Base-by-base conservation (phyloP, 1,140 invertebrate species). In the Coelopa frigida region DNA sequence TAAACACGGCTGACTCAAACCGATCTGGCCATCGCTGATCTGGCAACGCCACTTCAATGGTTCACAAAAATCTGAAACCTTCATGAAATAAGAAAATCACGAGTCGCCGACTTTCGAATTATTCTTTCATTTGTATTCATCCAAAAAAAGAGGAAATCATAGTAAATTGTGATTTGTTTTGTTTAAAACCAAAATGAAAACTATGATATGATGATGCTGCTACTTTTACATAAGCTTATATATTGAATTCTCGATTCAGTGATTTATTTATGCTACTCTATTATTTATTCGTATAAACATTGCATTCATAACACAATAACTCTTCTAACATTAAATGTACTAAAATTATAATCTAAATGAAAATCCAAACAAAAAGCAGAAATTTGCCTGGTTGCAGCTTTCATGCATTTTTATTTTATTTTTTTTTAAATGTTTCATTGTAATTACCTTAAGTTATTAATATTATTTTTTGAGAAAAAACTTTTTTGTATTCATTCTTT, bases 401-500 rank as follows among this genome's bases (percentile, higher is more conserved):
- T 10, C 14, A 29, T 29, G 14, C 27, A 29, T 29, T 10, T 14
- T 10, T 29, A 29, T 29, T 29, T 29, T 29, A 29, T 29, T 29
- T 29, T 29, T 29, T 29, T n/a, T n/a, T n/a, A n/a, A n/a, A n/a
- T n/a, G n/a, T n/a, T n/a, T n/a, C n/a, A n/a, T n/a, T n/a, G n/a
- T 29, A 10, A 8, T 10, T 10, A 29, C 8, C 14, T 29, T 10
- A 29, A 29, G 14, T 14, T 14, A 8, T 8, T 29, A 29, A 14
- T 29, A 10, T 29, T 10, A 29, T 29, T 29, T 29, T 10, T 10
- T 14, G 27, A 8, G 8, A 10, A 10, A 29, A 29, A 29, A 29
- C 14, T 10, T 14, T 29, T 29, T 39, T 21, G 32, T 44, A 29
- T 44, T 31, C 24, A 29, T 44, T 36, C 27, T 44, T 36, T 21